Percentiles rank a stretch among this genome's conserved stretches.
Evolutionary conservation across 1,140 invertebrate genomes (phyloP).

Genomic region (Mya arenaria): DNA sequence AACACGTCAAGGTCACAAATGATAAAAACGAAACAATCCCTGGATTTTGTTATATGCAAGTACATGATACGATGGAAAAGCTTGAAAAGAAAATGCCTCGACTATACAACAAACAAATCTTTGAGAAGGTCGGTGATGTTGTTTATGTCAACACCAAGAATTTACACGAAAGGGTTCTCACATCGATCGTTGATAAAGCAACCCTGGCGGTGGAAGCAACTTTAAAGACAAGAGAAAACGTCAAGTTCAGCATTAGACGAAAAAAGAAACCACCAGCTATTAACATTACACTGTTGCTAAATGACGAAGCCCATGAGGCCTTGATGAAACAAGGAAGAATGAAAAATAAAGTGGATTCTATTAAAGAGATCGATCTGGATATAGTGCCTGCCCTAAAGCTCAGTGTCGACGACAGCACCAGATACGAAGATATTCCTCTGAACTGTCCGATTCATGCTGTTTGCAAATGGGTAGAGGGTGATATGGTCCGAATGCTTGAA

Average conservation of each 20-base stretch:
- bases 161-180: conserved; percentile 10
- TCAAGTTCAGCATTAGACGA: not conserved
- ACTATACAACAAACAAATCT: not conserved
- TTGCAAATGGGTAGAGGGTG: conserved; percentile 39
- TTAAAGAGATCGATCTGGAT: conserved; percentile 24
- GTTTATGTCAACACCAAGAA: conserved; percentile 6
- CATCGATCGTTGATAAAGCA: conserved; percentile 27
- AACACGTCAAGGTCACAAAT: not conserved
- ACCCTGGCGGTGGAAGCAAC: not conserved
- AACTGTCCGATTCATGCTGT: conserved; percentile 25
- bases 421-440: not conserved
- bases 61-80: not conserved
- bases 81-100: conserved; percentile 16
- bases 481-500: not conserved
- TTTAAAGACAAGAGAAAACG: not conserved
- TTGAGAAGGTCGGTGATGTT: not conserved
- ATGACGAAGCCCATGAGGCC: not conserved
- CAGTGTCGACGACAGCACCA: not conserved
- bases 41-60: conserved; percentile 20
- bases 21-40: conserved; percentile 3
- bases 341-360: not conserved
- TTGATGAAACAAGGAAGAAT: not conserved
- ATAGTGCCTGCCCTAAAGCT: conserved; percentile 25
- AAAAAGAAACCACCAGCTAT: not conserved
- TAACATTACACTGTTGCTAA: not conserved